phyloP scores from a whole-genome alignment of 2,113 vertebrate species.

The Burhinus bistriatus region DNA sequence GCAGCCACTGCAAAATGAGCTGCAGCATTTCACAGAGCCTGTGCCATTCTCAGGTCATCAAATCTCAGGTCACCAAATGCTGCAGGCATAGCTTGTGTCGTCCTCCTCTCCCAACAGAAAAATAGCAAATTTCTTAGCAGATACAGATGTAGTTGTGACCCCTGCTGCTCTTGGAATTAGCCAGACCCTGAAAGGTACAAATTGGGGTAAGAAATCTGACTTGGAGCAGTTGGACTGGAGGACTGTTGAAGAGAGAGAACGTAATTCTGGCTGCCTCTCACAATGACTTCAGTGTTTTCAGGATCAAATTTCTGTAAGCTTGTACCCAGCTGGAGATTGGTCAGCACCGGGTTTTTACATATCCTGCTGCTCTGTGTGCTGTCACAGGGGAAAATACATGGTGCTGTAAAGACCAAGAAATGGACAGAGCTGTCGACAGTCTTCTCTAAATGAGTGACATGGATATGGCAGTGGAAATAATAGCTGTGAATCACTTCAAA shows the following conservation, averaged over 20 bases:
- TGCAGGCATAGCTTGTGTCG: neutral
- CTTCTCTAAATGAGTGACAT: neutral
- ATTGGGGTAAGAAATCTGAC: neutral
- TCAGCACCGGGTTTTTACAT: neutral
- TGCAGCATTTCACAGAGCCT: neutral
- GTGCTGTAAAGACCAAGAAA: neutral
- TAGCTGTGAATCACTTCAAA: neutral
- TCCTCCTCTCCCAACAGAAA: neutral
- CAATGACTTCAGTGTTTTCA: neutral
- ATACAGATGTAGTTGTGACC: neutral
- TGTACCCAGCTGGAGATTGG: neutral
- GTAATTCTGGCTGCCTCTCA: neutral
- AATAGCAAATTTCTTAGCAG: neutral
- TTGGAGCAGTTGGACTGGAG: neutral
- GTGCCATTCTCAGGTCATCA: neutral
- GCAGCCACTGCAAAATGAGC: neutral
- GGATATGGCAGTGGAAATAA: neutral
- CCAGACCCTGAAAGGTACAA: neutral
- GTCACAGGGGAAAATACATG: fast-evolving
- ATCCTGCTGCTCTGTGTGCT: neutral
- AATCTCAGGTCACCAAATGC: neutral
- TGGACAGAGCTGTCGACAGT: neutral
- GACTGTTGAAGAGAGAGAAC: neutral
- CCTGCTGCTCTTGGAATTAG: neutral
- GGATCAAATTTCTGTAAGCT: neutral